Percentiles rank a stretch among this genome's conserved stretches.
These are phyloP conservation scores for Schizopygopsis pylzovi DNA, from an alignment of 2,797 vertebrate species.

Conservation along the genomic window DNA sequence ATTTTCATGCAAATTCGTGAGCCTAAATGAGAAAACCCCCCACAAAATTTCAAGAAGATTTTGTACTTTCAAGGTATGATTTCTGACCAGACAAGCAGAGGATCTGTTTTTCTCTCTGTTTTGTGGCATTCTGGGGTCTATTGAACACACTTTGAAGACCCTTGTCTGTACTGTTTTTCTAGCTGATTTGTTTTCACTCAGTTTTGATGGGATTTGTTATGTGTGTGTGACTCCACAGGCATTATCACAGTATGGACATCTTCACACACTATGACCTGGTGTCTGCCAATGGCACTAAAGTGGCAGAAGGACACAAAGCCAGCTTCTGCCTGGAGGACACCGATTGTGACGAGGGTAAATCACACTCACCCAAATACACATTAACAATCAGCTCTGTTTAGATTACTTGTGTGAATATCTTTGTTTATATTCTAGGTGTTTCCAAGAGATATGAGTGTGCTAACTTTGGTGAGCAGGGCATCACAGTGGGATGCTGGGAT, in stretches of 20 bases:
- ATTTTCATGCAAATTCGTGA: too few species aligned
- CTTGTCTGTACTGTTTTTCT: background rate
- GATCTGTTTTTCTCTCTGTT: background rate
- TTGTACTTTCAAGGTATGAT: too few species aligned
- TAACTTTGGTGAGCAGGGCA: constrained; percentile 98
- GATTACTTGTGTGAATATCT: background rate
- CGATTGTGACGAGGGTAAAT: constrained; percentile 90
- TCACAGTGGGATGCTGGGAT: constrained; percentile 98
- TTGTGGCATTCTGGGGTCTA: background rate
- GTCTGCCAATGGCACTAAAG: constrained; percentile 89
- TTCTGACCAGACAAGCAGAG: too few species aligned
- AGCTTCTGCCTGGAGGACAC: constrained; percentile 98
- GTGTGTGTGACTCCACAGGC: constrained; percentile 74
- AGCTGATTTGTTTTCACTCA: background rate
- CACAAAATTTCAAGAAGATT: background rate
- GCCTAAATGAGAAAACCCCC: too few species aligned
- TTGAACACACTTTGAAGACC: too few species aligned
- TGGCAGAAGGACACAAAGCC: constrained; percentile 97
- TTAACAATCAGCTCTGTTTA: background rate
- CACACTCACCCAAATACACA: background rate
- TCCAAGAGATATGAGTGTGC: constrained; percentile 96
- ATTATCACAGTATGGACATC: constrained; percentile 99
- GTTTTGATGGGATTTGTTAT: background rate
- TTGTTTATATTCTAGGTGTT: constrained; percentile 75
- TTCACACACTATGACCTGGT: constrained; percentile 97